Base-by-base conservation (phyloP, 1,140 invertebrate species). In the Conus betulinus region DNA sequence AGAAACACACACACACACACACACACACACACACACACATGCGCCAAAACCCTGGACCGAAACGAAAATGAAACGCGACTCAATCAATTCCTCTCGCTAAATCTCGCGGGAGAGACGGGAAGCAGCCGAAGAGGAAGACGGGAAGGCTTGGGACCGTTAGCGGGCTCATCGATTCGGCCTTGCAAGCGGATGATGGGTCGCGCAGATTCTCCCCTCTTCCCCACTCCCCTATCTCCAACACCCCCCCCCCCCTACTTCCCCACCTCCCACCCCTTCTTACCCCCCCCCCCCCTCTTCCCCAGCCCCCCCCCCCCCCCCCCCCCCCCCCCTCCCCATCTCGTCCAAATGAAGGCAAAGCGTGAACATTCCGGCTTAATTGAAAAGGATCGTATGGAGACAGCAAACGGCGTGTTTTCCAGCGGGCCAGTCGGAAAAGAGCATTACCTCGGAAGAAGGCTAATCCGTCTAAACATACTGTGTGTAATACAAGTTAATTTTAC, bases 401-500 rank as follows among this genome's bases (percentile, higher is more conserved):
- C 85, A 87, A 87, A 87, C 85, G 85, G 71, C 85, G 85, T 87
- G 85, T 87, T 86, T 78, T 27, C 60, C 53, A n/a, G 51, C 6
- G 52, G 20, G 20, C 25, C 20, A 79, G 52, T 87, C 85, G 74
- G 85, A 78, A 87, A 87, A 87, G 85, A 78, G 85, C 74, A 87
- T 87, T 87, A 87, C 85, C 85, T 25, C 71, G n/a, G 71, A 67
- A 15, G 71, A 25, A 15, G 85, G 85, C 85, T 87, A 79, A 87
- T 87, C 85, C 85, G 85, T 78, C 85, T 87, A 87, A 87, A 76
- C 85, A 87, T 87, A 87, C 85, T 78, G 85, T 53, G 85, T 87
- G 85, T 87, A 87, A 87, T 79, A 87, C 85, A 78, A 79, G 57
- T 87, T 87, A 87, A 87, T 87, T 87, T 87, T 87, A 87, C 85